Evolutionary conservation across 2,113 vertebrate genomes (phyloP).

Genomic region (Cavia aperea): DNA sequence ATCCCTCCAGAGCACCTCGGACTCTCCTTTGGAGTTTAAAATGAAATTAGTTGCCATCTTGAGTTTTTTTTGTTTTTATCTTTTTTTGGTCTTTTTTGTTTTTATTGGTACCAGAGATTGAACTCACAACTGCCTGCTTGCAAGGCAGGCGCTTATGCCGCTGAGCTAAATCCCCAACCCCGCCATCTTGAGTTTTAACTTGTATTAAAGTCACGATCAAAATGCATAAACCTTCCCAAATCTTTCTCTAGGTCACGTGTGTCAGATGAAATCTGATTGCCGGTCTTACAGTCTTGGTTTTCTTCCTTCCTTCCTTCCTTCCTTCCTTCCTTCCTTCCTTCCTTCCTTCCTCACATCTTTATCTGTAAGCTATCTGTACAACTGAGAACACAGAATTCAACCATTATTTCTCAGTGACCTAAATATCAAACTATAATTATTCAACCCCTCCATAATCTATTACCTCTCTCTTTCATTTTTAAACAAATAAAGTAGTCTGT

Average conservation of each 20-base stretch:
- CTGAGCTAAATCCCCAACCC: too few relatives aligned
- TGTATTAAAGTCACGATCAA: background rate
- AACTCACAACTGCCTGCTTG: too few relatives aligned
- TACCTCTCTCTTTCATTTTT: background rate
- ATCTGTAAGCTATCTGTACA: background rate
- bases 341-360: background rate
- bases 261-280: background rate
- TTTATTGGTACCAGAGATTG: too few relatives aligned
- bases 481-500: background rate
- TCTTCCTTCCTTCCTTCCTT: background rate
- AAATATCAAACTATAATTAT: background rate
- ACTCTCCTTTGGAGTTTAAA: background rate
- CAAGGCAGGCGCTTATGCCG: too few relatives aligned
- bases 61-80: background rate
- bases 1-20: background rate
- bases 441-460: background rate
- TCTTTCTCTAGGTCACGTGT: background rate
- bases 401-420: constrained; percentile 5
- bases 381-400: background rate
- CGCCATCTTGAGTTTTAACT: background rate
- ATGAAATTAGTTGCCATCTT: background rate
- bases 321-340: constrained; percentile 11
- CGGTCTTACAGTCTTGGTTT: background rate
- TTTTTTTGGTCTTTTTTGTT: too few relatives aligned
- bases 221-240: background rate